phyloP scores from a whole-genome alignment of 2,797 vertebrate species.

The Chelon auratus region DNA sequence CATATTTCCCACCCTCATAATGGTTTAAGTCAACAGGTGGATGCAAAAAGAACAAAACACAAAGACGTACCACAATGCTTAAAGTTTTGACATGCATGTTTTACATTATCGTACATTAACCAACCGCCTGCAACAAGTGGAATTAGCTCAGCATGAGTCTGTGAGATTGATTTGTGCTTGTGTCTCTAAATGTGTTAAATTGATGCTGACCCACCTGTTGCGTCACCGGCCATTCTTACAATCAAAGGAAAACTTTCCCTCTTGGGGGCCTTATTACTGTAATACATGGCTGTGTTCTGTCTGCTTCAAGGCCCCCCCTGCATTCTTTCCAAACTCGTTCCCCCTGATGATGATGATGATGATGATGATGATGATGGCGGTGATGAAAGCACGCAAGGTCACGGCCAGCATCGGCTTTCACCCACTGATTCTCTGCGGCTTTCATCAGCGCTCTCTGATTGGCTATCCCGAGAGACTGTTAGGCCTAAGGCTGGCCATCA shows the following conservation, averaged over 20 bases:
- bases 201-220: conserved; percentile 11
- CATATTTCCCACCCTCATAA: background rate
- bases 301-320: background rate
- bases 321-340: conserved; percentile 10
- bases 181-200: background rate
- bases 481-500: conserved; percentile 45
- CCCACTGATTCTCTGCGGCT: conserved; percentile 52
- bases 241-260: conserved; percentile 4
- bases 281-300: conserved; percentile 2
- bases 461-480: conserved; percentile 43
- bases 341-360: conserved; percentile 28
- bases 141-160: background rate
- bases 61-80: too few relatives aligned
- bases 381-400: conserved; percentile 57
- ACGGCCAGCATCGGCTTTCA: conserved; percentile 37
- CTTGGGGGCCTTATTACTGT: background rate
- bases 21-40: conserved; percentile 18
- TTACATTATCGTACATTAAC: background rate
- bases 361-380: conserved; percentile 45
- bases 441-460: conserved; percentile 67
- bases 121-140: conserved; percentile 1
- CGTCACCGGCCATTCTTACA: background rate
- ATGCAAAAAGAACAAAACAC: background rate
- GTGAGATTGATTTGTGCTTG: background rate
- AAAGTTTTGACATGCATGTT: too few relatives aligned